A percentile compares a stretch with the other conserved stretches of the same genome.
Evolutionary conservation across 2,888 invertebrate species (phyloP).

Genomic region (Silvanus unidentatus): DNA sequence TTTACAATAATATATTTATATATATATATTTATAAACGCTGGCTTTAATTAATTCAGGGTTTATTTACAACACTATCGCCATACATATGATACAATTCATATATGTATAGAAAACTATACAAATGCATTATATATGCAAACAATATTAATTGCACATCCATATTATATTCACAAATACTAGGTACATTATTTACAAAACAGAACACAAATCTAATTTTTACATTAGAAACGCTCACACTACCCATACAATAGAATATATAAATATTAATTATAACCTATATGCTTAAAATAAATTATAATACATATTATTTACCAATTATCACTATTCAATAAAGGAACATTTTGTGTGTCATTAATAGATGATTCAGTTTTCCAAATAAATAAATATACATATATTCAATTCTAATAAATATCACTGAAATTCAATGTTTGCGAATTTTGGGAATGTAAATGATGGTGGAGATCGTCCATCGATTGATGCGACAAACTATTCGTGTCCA

Average conservation of each 20-base stretch:
- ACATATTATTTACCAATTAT: conserved; percentile 10
- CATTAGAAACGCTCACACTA: not conserved
- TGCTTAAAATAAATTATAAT: not conserved
- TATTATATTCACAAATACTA: conserved; percentile 3
- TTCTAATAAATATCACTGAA: conserved; percentile 45
- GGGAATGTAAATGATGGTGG: conserved; percentile 52
- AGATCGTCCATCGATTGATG: conserved; percentile 50
- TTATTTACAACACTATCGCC: not conserved
- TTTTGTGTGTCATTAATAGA: conserved; percentile 23
- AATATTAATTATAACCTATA: too few relatives aligned
- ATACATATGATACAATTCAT: conserved; percentile 4
- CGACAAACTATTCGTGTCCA: conserved; percentile 50
- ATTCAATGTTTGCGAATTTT: conserved; percentile 40
- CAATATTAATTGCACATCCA: not conserved
- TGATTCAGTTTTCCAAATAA: conserved; percentile 9
- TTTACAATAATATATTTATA: too few relatives aligned
- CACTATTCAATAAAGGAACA: conserved; percentile 23
- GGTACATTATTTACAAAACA: conserved; percentile 6
- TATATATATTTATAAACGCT: too few relatives aligned
- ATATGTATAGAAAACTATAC: conserved; percentile 19
- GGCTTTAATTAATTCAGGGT: too few relatives aligned
- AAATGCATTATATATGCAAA: conserved; percentile 10
- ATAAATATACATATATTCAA: conserved; percentile 3
- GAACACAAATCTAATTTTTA: conserved; percentile 3
- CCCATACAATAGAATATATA: conserved; percentile 4